A percentile compares a stretch with the other conserved stretches of the same genome.
Conservation (phyloP, 2,113 vertebrate genomes). For the Madoqua kirkii region DNA sequence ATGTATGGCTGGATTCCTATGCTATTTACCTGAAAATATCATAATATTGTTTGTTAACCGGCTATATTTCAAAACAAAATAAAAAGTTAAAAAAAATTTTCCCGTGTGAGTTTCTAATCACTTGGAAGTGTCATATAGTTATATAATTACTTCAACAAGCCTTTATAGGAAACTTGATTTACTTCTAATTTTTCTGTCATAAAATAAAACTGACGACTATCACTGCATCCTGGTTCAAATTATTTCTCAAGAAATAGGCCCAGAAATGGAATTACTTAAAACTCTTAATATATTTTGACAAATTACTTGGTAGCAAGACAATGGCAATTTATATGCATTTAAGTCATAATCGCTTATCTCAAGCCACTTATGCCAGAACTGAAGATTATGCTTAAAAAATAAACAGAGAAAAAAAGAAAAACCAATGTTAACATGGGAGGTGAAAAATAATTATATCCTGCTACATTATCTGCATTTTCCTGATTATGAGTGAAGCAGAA, state of each 20-base stretch:
- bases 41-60: not conserved
- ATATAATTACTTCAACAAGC: not conserved
- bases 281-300: not conserved
- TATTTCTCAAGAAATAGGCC: not conserved
- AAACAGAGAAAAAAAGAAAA: not conserved
- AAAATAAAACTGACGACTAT: not conserved
- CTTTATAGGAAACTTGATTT: not conserved
- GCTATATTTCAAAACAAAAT: not conserved
- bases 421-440: not conserved
- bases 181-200: not conserved
- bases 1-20: not conserved
- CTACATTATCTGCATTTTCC: not conserved
- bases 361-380: not conserved
- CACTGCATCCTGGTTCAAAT: not conserved
- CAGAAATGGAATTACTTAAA: not conserved
- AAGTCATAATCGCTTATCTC: not conserved
- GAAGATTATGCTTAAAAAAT: not conserved
- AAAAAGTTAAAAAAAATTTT: not conserved
- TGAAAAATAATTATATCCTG: not conserved
- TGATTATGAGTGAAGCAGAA: not conserved
- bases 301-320: not conserved
- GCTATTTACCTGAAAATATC: not conserved
- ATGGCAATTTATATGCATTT: not conserved
- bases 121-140: not conserved
- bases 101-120: not conserved